Conservation (phyloP, 1,140 invertebrate species). For the Steinernema khuongi region DNA sequence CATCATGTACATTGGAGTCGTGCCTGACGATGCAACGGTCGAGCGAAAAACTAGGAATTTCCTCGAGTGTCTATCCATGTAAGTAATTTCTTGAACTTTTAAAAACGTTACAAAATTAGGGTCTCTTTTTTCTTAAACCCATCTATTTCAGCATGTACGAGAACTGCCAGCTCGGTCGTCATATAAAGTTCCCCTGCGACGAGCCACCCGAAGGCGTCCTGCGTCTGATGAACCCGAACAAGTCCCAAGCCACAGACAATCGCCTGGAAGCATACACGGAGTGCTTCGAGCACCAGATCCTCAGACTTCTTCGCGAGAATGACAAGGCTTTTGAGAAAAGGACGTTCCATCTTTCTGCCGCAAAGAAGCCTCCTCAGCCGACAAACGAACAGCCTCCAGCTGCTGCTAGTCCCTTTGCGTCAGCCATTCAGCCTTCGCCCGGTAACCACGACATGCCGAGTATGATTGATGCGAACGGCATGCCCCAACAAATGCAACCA, state of each 20-base stretch:
- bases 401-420: not conserved
- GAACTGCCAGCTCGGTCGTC: slow-evolving; percentile 17
- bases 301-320: slow-evolving; percentile 26
- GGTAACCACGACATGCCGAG: not conserved
- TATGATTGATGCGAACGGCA: not conserved
- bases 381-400: not conserved
- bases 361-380: not conserved
- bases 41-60: slow-evolving; percentile 66
- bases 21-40: slow-evolving; percentile 82
- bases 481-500: slow-evolving; percentile 17
- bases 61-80: slow-evolving; percentile 60
- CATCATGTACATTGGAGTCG: slow-evolving; percentile 85
- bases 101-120: slow-evolving; percentile 34
- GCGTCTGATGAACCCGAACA: slow-evolving; percentile 37
- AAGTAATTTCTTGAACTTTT: slow-evolving; percentile 20
- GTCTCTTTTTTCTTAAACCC: not conserved
- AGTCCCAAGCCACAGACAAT: not conserved
- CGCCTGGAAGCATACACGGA: slow-evolving; percentile 19
- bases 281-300: slow-evolving; percentile 31
- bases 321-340: slow-evolving; percentile 26
- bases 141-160: slow-evolving; percentile 11
- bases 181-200: not conserved
- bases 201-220: slow-evolving; percentile 18
- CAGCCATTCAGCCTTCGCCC: not conserved
- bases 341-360: not conserved